phyloP scores from a whole-genome alignment of 2,888 invertebrate genomes.

The Acleris sparsana region DNA sequence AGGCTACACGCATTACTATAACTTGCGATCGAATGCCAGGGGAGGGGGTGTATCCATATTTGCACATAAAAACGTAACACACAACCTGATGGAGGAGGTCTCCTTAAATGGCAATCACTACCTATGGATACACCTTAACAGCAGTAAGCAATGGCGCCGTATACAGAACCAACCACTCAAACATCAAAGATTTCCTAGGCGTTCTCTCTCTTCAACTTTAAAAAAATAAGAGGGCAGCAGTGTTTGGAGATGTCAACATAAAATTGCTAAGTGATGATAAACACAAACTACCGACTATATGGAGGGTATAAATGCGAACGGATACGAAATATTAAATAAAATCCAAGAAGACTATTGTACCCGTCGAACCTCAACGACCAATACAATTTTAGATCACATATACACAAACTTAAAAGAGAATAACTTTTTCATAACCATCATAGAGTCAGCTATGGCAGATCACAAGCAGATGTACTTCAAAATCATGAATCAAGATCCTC shows the following conservation, averaged over 20 bases:
- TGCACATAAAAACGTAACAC: constrained; percentile 40
- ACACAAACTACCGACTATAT: constrained; percentile 19
- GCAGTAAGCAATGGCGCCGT: constrained; percentile 3
- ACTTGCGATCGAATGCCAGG: constrained; percentile 14
- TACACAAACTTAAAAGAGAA: constrained; percentile 31
- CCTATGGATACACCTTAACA: constrained; percentile 39
- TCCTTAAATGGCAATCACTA: constrained; percentile 38
- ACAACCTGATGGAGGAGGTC: constrained; percentile 36
- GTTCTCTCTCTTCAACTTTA: constrained; percentile 12
- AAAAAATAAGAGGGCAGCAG: constrained; percentile 14
- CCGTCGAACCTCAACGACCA: constrained; percentile 27
- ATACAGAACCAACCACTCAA: constrained; percentile 27
- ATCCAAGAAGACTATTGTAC: constrained; percentile 34
- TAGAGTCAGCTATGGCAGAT: constrained; percentile 13
- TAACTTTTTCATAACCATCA: constrained; percentile 24
- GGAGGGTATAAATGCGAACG: constrained; percentile 21
- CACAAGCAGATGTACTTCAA: constrained; percentile 39
- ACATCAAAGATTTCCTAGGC: constrained; percentile 20
- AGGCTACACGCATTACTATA: constrained; percentile 41
- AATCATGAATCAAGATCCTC: constrained; percentile 21
- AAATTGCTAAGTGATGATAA: not conserved
- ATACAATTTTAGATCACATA: constrained; percentile 37
- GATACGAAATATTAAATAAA: constrained; percentile 36
- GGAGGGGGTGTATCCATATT: constrained; percentile 27
- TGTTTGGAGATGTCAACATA: not conserved